Percentiles rank a stretch among this genome's conserved stretches.
Conservation (phyloP, 2,797 vertebrate species). For the Phyllotis vaccarum region DNA sequence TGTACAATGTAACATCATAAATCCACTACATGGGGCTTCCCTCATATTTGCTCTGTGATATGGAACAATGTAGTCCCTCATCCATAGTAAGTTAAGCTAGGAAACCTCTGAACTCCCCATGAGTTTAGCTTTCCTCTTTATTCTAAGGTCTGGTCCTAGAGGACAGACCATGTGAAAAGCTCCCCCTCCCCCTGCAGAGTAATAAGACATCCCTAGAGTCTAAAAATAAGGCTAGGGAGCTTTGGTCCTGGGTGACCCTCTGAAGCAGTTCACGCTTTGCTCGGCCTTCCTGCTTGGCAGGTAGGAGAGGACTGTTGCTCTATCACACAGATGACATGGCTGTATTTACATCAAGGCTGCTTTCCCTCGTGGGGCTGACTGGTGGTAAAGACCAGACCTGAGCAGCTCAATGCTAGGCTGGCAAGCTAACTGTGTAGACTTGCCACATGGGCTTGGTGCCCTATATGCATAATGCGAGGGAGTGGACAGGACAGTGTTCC, state of each 20-base stretch:
- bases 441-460: not conserved
- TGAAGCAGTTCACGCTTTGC: not conserved
- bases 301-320: not conserved
- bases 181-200: not conserved
- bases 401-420: not conserved
- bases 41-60: not conserved
- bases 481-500: not conserved
- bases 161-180: not conserved
- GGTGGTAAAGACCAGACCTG: not conserved
- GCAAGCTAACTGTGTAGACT: too few relatives aligned
- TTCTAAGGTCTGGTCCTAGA: not conserved
- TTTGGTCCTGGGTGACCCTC: not conserved
- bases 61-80: not conserved
- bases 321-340: not conserved
- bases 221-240: not conserved
- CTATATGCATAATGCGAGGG: rapidly evolving
- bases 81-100: not conserved
- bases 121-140: not conserved
- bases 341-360: not conserved
- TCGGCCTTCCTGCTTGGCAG: not conserved
- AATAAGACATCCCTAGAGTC: not conserved
- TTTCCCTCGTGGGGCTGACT: not conserved
- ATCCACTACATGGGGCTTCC: too few relatives aligned
- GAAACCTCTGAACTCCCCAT: not conserved
- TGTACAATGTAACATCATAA: too few relatives aligned